Conservation (phyloP, 37 sponge, comb jelly and placozoan species). For the Hormiphora californensis region DNA sequence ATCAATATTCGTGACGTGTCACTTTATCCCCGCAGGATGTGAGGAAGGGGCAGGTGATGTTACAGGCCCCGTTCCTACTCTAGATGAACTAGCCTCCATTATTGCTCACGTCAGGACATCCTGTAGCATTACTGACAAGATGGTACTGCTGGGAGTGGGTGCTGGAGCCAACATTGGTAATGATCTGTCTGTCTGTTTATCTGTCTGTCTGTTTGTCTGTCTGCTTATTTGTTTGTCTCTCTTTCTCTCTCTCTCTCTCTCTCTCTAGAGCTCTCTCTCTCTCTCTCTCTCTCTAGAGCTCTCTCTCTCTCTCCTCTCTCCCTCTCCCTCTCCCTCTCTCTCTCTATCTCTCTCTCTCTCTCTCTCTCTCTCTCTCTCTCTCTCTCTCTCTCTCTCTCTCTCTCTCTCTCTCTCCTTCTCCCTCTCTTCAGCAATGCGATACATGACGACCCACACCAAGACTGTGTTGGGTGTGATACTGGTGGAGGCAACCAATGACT, state of each 20-base stretch:
- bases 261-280: too few relatives aligned
- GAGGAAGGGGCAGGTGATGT: conserved; percentile 36
- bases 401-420: too few relatives aligned
- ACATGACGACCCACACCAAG: conserved; percentile 18
- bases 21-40: conserved; percentile 5
- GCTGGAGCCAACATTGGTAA: conserved; percentile 46
- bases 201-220: too few relatives aligned
- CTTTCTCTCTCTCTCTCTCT: too few relatives aligned
- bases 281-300: too few relatives aligned
- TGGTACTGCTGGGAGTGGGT: conserved; percentile 33
- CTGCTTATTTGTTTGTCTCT: too few relatives aligned
- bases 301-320: too few relatives aligned
- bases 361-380: too few relatives aligned
- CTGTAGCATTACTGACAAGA: neutral
- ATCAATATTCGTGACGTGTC: neutral
- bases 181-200: too few relatives aligned
- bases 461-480: neutral
- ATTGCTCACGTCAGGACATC: conserved; percentile 16
- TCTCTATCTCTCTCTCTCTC: too few relatives aligned
- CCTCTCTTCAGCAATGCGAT: conserved; percentile 25
- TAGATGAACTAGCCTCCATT: conserved; percentile 8
- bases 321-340: too few relatives aligned
- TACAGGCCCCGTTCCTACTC: neutral
- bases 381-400: too few relatives aligned
- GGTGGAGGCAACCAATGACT: conserved; percentile 33